phyloP scores from a whole-genome alignment of 2,797 vertebrate genomes.

The Ctenosaura bakeri region DNA sequence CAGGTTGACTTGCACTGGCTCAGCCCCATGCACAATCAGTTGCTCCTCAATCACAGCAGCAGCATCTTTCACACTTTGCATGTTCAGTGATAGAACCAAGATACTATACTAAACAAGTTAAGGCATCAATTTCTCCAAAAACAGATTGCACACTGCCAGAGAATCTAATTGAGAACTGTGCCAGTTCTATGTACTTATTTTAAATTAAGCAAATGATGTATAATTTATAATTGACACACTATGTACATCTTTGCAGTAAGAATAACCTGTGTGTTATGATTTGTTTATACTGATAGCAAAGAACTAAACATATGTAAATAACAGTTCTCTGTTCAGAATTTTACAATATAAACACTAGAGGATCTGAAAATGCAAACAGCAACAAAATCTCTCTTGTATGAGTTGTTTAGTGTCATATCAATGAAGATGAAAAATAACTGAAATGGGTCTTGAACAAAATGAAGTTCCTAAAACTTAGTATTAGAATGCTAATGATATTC shows the following conservation, averaged over 20 bases:
- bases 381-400: conserved; percentile 44
- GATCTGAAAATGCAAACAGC: conserved; percentile 52
- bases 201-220: conserved; percentile 39
- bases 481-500: background rate
- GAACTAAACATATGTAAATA: conserved; percentile 40
- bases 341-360: conserved; percentile 25
- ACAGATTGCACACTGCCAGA: background rate
- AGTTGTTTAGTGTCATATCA: conserved; percentile 45
- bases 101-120: background rate
- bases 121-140: background rate
- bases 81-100: conserved; percentile 28
- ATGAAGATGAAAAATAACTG: conserved; percentile 60
- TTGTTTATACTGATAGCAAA: conserved; percentile 39
- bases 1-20: too few relatives aligned
- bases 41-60: too few relatives aligned
- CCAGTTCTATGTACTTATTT: conserved; percentile 19
- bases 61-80: background rate
- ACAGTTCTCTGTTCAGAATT: conserved; percentile 41
- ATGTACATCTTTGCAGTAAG: conserved; percentile 26
- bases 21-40: too few relatives aligned
- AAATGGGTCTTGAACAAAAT: conserved; percentile 48
- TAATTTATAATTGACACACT: conserved; percentile 26
- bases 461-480: conserved; percentile 37
- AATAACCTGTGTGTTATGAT: conserved; percentile 47
- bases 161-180: conserved; percentile 1